Evolutionary conservation across 2,888 invertebrate genomes (phyloP).

Genomic region (Corbicula japonica): DNA sequence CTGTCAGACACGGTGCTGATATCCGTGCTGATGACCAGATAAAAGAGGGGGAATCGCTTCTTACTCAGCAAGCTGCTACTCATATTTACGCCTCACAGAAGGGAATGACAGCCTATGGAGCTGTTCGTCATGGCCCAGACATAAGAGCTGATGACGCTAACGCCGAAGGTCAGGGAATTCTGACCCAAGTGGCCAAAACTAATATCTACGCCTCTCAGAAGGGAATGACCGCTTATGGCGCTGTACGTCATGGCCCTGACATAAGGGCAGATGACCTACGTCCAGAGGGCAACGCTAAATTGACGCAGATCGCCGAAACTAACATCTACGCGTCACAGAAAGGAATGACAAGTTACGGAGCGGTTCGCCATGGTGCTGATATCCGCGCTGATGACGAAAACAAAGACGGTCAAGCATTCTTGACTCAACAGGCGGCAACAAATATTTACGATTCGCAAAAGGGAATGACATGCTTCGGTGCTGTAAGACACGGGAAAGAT

Average conservation of each 20-base stretch:
- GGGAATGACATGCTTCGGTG: slow-evolving; percentile 83
- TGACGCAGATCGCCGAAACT: slow-evolving; percentile 84
- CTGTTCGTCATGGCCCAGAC: slow-evolving; percentile 84
- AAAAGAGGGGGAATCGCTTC: slow-evolving; percentile 79
- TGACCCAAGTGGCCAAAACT: slow-evolving; percentile 84
- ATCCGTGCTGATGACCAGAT: slow-evolving; percentile 82
- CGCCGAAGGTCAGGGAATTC: slow-evolving; percentile 79
- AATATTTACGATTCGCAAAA: slow-evolving; percentile 84
- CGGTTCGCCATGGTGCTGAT: slow-evolving; percentile 84
- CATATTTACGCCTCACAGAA: slow-evolving; percentile 84
- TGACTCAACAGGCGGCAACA: slow-evolving; percentile 84
- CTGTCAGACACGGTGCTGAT: slow-evolving; percentile 84
- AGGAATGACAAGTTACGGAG: slow-evolving; percentile 72
- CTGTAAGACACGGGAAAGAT: slow-evolving; percentile 83
- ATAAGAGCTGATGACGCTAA: slow-evolving; percentile 83
- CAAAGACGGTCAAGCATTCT: slow-evolving; percentile 78
- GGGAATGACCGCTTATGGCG: slow-evolving; percentile 82
- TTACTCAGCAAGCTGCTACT: slow-evolving; percentile 83
- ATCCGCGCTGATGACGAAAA: slow-evolving; percentile 82
- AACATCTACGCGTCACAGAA: slow-evolving; percentile 79
- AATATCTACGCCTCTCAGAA: slow-evolving; percentile 84
- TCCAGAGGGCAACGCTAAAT: slow-evolving; percentile 77
- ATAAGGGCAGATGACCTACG: slow-evolving; percentile 82
- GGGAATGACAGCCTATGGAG: slow-evolving; percentile 85
- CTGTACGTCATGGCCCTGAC: slow-evolving; percentile 80